These are phyloP conservation scores for Polietes domitor DNA, from an alignment of 2,888 invertebrate species.

Conservation along the genomic window DNA sequence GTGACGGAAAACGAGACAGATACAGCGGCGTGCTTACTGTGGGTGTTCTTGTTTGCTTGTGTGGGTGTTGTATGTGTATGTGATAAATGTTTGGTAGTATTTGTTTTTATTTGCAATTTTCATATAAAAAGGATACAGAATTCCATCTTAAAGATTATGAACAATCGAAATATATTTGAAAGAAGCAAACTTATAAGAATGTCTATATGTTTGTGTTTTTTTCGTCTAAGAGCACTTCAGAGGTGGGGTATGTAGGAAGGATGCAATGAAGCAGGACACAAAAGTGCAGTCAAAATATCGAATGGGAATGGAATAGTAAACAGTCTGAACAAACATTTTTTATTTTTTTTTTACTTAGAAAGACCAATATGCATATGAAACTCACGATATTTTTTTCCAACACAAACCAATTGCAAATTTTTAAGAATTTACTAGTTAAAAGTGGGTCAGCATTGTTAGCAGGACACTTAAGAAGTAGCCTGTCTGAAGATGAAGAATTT, in stretches of 20 bases:
- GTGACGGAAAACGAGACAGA: background rate
- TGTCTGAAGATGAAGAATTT: too few species aligned
- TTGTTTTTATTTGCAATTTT: conserved; percentile 3
- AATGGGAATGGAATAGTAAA: too few species aligned
- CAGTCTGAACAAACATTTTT: too few species aligned
- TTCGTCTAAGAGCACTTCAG: background rate
- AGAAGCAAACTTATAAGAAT: background rate
- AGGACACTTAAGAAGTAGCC: too few species aligned
- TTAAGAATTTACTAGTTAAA: too few species aligned
- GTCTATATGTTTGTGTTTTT: conserved; percentile 12
- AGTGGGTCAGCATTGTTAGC: too few species aligned
- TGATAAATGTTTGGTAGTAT: background rate
- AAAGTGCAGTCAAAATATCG: too few species aligned
- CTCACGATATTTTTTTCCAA: too few species aligned
- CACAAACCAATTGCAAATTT: too few species aligned
- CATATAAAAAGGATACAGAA: background rate
- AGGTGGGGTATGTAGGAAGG: background rate
- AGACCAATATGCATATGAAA: too few species aligned
- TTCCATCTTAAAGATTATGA: conserved; percentile 9
- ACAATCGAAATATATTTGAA: conserved; percentile 26
- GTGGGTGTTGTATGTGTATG: background rate
- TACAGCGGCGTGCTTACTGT: background rate
- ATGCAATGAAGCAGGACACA: too few species aligned
- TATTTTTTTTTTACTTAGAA: too few species aligned
- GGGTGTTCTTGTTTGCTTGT: background rate